These are phyloP conservation scores for Rhagoletis pomonella DNA, from an alignment of 1,140 invertebrate species.

Conservation along the genomic window DNA sequence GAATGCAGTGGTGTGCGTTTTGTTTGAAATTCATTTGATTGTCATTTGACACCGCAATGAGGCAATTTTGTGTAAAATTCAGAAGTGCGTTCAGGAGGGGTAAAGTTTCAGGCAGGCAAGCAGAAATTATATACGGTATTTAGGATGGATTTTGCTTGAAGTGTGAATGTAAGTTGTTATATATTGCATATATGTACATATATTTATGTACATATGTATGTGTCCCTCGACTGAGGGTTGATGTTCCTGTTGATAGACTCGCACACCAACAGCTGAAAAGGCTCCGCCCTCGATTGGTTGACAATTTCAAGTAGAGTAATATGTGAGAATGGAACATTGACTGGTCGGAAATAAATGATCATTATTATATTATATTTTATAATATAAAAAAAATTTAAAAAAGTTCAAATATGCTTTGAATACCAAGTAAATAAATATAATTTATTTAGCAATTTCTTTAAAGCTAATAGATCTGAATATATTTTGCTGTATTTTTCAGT, in stretches of 20 bases:
- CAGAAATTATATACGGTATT: not conserved
- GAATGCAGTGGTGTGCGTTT: not conserved
- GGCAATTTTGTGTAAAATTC: slow-evolving; percentile 49
- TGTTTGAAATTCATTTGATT: slow-evolving; percentile 45
- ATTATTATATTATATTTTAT: too few relatives aligned
- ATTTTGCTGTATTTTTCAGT: too few relatives aligned
- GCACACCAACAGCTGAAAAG: not conserved
- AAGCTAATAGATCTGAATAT: too few relatives aligned
- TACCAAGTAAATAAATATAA: too few relatives aligned
- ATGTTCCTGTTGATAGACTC: not conserved
- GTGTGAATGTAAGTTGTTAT: not conserved
- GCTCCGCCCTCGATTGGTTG: not conserved
- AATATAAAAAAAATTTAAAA: too few relatives aligned
- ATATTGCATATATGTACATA: too few relatives aligned
- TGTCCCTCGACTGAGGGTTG: not conserved
- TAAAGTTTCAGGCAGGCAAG: slow-evolving; percentile 17
- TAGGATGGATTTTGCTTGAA: not conserved
- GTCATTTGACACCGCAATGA: slow-evolving; percentile 47
- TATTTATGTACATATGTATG: not conserved
- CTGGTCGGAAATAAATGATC: not conserved
- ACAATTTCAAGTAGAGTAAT: not conserved
- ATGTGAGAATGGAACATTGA: slow-evolving; percentile 8
- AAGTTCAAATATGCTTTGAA: too few relatives aligned
- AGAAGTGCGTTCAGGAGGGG: not conserved
- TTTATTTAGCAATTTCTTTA: too few relatives aligned